Percentiles rank a stretch among this genome's conserved stretches.
Conservation (phyloP, 2,113 vertebrate species). For the Crotalus viridis region DNA sequence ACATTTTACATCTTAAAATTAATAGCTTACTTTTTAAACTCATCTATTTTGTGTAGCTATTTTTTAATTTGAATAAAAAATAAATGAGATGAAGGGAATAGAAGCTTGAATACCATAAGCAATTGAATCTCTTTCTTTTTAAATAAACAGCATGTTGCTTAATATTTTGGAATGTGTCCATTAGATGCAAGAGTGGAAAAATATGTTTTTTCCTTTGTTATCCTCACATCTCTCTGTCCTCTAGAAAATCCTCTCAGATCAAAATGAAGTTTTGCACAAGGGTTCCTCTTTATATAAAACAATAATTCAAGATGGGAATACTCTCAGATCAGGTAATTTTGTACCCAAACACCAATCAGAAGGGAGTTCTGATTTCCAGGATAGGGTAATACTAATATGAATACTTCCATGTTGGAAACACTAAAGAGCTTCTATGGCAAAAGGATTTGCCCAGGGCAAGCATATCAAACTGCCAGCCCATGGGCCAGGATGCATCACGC, state of each 20-base stretch:
- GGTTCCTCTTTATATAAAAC: too few relatives aligned
- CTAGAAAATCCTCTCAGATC: neutral
- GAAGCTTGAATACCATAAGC: neutral
- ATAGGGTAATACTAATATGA: neutral
- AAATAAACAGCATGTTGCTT: neutral
- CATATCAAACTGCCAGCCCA: too few relatives aligned
- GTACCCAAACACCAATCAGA: neutral
- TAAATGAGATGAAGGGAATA: constrained; percentile 24
- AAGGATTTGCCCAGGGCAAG: neutral
- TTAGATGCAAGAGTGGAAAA: neutral
- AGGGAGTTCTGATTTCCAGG: neutral
- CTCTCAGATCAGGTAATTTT: neutral
- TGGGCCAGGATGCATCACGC: too few relatives aligned
- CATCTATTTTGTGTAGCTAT: neutral
- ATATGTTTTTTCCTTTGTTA: neutral
- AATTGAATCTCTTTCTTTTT: neutral
- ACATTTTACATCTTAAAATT: neutral
- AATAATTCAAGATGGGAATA: neutral
- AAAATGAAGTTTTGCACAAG: neutral
- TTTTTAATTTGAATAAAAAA: constrained; percentile 30
- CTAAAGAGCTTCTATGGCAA: neutral
- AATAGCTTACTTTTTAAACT: neutral
- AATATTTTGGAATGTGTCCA: neutral
- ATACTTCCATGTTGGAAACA: neutral
- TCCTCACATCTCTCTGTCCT: neutral